Conservation (phyloP, 2,888 invertebrate genomes). For the Melolontha melolontha region DNA sequence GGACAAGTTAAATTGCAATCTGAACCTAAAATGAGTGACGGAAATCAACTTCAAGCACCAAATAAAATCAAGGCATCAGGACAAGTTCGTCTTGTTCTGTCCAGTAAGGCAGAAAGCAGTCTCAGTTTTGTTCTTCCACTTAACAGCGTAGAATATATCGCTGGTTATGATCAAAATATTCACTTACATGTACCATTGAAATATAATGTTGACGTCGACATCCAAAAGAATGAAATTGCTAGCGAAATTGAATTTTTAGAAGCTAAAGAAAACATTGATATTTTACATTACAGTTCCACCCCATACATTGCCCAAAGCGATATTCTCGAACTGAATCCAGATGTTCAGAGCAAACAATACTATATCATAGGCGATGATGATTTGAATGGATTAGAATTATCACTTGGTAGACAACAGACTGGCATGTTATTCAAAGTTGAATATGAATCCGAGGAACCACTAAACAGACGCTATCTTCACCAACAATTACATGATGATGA, state of each 20-base stretch:
- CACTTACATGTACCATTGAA: conserved; percentile 71
- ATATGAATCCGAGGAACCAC: conserved; percentile 67
- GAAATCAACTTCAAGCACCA: conserved; percentile 56
- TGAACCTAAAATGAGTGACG: conserved; percentile 59
- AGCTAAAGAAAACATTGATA: conserved; percentile 66
- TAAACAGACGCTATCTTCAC: conserved; percentile 55
- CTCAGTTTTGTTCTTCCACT: conserved; percentile 76
- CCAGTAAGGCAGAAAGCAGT: conserved; percentile 71
- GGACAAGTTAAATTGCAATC: conserved; percentile 67
- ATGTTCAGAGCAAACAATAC: conserved; percentile 66
- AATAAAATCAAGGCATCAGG: conserved; percentile 64
- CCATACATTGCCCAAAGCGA: conserved; percentile 74
- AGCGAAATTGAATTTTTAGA: conserved; percentile 67
- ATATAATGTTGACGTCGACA: conserved; percentile 65
- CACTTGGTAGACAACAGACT: conserved; percentile 66
- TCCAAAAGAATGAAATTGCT: conserved; percentile 65
- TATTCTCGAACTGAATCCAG: conserved; percentile 69
- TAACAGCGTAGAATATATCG: conserved; percentile 69
- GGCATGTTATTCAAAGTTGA: conserved; percentile 70
- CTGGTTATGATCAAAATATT: conserved; percentile 72
- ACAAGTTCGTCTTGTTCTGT: conserved; percentile 68
- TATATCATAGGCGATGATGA: conserved; percentile 62
- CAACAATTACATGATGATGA: conserved; percentile 55
- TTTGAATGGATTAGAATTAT: conserved; percentile 59
- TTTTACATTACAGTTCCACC: conserved; percentile 72